phyloP scores from a whole-genome alignment of 2,888 invertebrate species.

The Tanytarsus gracilentus region DNA sequence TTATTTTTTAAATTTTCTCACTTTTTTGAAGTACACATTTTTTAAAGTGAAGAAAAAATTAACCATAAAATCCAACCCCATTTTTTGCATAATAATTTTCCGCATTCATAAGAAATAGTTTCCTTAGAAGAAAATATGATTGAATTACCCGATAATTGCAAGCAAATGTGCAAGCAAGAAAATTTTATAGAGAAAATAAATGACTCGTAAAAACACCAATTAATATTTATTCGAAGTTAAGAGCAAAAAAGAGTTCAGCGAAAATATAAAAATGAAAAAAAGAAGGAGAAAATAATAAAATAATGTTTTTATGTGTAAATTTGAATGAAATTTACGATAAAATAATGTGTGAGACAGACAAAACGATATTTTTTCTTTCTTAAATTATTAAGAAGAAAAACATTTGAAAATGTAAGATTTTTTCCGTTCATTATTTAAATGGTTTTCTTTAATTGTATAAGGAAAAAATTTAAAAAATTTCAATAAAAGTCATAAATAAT shows the following conservation, averaged over 20 bases:
- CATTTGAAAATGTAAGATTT: not conserved
- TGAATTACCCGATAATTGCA: conserved; percentile 1
- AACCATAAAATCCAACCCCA: no score
- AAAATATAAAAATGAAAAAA: not conserved
- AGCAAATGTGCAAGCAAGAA: not conserved
- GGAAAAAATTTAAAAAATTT: conserved; percentile 3
- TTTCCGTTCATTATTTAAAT: conserved; percentile 20
- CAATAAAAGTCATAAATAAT: conserved; percentile 14
- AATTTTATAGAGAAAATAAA: conserved; percentile 4
- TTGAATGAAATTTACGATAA: not conserved
- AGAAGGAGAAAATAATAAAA: not conserved
- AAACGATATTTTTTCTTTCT: not conserved
- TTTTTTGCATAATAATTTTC: no score
- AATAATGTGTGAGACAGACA: not conserved
- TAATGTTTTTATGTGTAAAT: conserved; percentile 4
- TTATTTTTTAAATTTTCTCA: no score
- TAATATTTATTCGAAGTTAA: conserved; percentile 10
- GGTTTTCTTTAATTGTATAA: conserved; percentile 13
- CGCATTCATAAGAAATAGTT: no score
- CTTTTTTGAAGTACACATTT: no score
- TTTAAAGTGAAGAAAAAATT: no score
- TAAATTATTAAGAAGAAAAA: not conserved
- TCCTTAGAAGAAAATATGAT: not conserved
- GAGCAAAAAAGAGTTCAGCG: conserved; percentile 13
- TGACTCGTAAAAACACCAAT: conserved; percentile 12